Evolutionary conservation across 2,888 invertebrate species (phyloP).

Genomic region (Hecatera dysodea): DNA sequence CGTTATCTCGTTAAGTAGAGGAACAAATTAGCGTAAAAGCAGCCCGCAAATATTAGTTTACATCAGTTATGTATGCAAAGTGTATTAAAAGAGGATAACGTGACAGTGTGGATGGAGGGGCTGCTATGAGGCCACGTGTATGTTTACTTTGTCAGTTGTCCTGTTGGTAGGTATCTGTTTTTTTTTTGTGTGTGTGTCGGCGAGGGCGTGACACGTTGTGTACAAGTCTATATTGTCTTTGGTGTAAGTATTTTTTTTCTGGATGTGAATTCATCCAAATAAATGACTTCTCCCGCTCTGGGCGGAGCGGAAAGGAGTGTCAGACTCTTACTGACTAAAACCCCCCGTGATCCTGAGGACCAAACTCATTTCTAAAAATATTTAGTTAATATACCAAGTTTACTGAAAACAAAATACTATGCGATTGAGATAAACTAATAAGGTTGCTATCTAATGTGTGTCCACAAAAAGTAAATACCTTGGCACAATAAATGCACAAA

Average conservation of each 20-base stretch:
- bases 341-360: too few relatives aligned
- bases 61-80: background rate
- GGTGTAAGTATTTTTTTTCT: background rate
- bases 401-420: background rate
- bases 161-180: too few relatives aligned
- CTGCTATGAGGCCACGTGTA: background rate
- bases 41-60: slow-evolving; percentile 38
- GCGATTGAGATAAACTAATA: background rate
- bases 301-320: too few relatives aligned
- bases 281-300: too few relatives aligned
- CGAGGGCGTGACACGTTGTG: background rate
- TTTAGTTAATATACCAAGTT: too few relatives aligned
- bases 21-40: slow-evolving; percentile 44
- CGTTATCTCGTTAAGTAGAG: background rate
- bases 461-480: background rate
- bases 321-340: too few relatives aligned
- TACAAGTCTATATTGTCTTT: too few relatives aligned
- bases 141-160: background rate
- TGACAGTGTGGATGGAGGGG: background rate
- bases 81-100: slow-evolving; percentile 17
- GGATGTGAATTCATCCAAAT: too few relatives aligned
- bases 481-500: slow-evolving; percentile 1
- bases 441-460: background rate
- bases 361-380: background rate
- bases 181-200: too few relatives aligned